Evolutionary conservation across 2,888 invertebrate species (phyloP).

Genomic region (Tinea pellionella): DNA sequence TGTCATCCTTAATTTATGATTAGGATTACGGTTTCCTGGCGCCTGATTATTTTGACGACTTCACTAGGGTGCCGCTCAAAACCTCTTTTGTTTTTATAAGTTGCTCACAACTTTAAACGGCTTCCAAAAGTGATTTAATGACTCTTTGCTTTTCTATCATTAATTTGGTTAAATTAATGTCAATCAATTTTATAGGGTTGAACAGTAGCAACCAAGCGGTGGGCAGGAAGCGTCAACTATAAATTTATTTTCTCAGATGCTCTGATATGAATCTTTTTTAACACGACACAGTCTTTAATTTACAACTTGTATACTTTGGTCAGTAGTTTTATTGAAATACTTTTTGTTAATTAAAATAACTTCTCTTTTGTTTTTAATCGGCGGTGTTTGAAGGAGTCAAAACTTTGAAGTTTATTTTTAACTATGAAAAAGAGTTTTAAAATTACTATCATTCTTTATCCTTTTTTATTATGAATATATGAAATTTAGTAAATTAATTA

Average conservation of each 20-base stretch:
- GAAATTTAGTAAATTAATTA: too few relatives aligned
- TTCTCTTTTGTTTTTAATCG: constrained; percentile 30
- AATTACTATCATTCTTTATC: neutral
- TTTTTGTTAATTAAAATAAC: constrained; percentile 57
- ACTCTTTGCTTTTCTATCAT: constrained; percentile 27
- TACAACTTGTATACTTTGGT: constrained; percentile 38
- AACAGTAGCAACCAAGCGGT: constrained; percentile 43
- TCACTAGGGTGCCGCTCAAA: constrained; percentile 32
- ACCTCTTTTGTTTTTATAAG: constrained; percentile 34
- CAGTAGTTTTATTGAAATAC: constrained; percentile 52
- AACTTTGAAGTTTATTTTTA: neutral
- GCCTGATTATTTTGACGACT: constrained; percentile 36
- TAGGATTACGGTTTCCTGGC: constrained; percentile 40
- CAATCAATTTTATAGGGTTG: constrained; percentile 59
- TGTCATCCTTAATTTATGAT: constrained; percentile 36
- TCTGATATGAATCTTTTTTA: constrained; percentile 40
- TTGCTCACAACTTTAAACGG: constrained; percentile 14
- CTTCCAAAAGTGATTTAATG: constrained; percentile 7
- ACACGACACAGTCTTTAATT: constrained; percentile 33
- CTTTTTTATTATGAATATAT: neutral
- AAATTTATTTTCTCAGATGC: constrained; percentile 41
- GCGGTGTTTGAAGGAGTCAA: constrained; percentile 4
- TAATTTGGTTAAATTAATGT: constrained; percentile 42
- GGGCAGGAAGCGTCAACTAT: constrained; percentile 33
- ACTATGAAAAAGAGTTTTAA: neutral